phyloP scores from a whole-genome alignment of 1,140 invertebrate genomes.

The Varroa destructor region DNA sequence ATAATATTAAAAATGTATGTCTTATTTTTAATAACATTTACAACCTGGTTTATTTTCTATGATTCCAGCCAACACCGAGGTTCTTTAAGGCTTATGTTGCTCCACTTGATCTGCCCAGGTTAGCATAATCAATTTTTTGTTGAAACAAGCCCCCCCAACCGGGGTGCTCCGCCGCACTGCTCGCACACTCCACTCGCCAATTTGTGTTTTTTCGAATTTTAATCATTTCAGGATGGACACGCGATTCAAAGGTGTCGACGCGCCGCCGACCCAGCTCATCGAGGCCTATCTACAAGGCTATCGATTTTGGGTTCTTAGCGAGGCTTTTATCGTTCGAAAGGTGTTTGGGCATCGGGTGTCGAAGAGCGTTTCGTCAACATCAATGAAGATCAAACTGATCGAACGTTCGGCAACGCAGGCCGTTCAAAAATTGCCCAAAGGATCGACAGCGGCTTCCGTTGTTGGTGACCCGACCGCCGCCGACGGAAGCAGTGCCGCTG shows the following conservation, averaged over 20 bases:
- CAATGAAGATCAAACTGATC: no score
- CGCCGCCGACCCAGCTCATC: constrained; percentile 5
- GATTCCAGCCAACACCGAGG: not conserved
- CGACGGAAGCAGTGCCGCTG: not conserved
- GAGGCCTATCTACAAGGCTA: constrained; percentile 15
- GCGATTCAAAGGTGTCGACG: constrained; percentile 18
- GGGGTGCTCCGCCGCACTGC: no score
- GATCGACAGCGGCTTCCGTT: no score
- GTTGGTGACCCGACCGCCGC: no score
- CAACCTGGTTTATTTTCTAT: not conserved
- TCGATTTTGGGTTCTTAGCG: constrained; percentile 26
- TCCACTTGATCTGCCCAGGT: constrained; percentile 18
- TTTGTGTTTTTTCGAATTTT: no score
- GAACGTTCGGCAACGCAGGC: no score
- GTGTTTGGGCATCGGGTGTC: constrained; percentile 1
- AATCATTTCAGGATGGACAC: not conserved
- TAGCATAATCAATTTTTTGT: no score
- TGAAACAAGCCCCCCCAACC: no score
- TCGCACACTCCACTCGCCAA: no score
- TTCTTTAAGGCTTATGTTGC: constrained; percentile 12
- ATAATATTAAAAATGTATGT: no score
- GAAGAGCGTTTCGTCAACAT: not conserved
- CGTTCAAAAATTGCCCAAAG: no score
- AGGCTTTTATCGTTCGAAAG: constrained; percentile 2
- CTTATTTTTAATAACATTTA: no score